Evolutionary conservation across 2,888 invertebrate genomes (phyloP), one percentile per base, ranked within the genome.

Genomic region (Sphinx pinastri): DNA sequence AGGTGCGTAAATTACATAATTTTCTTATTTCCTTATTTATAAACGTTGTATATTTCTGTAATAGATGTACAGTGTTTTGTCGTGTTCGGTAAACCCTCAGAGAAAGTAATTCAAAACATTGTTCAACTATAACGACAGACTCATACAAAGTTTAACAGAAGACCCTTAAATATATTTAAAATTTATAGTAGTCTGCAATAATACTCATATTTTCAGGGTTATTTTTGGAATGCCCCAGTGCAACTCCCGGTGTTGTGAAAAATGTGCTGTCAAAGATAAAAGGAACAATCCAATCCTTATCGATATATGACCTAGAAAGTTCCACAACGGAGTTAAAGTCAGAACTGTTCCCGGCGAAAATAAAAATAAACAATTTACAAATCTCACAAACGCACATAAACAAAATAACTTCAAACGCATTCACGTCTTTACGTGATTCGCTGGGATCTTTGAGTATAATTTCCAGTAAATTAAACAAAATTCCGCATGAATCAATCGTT

Each of bases 171-270:
- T 38, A 38, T 47, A 8, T 54, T 6, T 51, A 49, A 14, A 25
- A 31, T 31, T 68, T 16, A 19, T 7, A 31, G 13, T 45, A 19
- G 13, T 63, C 38, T 16, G 38, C 63, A 63, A 69, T 68, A 74
- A 75, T 54, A 67, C 68, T 68, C 60, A 72, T 80, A 75, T 78
- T 94, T 91, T 75, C 93, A 95, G 95, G 98, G 72, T 95, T 98
- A 75, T 98, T 97, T 93, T 95, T 98, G 83, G 98, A 98, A 90
- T 98, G 98, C 88, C 97, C 98, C 58, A 97, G 97, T 68, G 97
- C 97, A 60, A 97, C 97, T 69, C 95, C 97, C 60, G 94, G 95
- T 74, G 96, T 97, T 67, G 95, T 98, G 77, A 96, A 96, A 86
- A 95, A 95, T 79, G 96, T 97, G 57, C 92, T 98, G 79, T 95